Evolutionary conservation across 2,113 vertebrate genomes (phyloP), one percentile per base, ranked within the genome.

Genomic region (Synodontis membranacea): DNA sequence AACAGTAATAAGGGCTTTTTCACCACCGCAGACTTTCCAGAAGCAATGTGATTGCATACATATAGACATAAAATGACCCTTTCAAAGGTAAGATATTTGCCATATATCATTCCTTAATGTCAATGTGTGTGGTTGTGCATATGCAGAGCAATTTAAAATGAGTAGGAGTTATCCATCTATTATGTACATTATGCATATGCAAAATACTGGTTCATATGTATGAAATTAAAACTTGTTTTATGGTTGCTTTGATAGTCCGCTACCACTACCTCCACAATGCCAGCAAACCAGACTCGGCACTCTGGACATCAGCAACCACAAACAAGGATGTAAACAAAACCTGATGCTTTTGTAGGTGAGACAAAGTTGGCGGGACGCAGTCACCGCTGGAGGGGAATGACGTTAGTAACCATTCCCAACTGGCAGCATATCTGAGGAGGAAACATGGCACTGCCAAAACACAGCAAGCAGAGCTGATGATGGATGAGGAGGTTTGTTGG

Each of bases 381-480:
- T 28, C 78, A 80, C 78, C 23, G 11, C 31, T 80, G 52, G 34
- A 80, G 23, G 52, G 54, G 23, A 80, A 80, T 42, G 78, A 80
- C 42, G 58, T 21, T 34, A 28, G 52, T 58, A 80, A 80, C 78
- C 37, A 28, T 80, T 80, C 78, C 52, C 78, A 80, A 21, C 37
- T 58, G 78, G 78, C 34, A 0, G 52, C 34, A 80, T 80, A 58
- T 80, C 34, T 58, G 19, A 12, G 37, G 50, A 80, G 34, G 78
- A 42, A 80, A 58, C 5, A 15, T 5, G 28, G 11, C 23, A 58
- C 10, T 42, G 52, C 52, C 78, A 80, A 80, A 37, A 80, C 52
- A 80, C 34, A 80, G 34, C 78, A 58, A 58, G 34, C 52, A 39
- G 34, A 58, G 78, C 52, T 42, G 21, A 80, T 28, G 37, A 80